phyloP scores from a whole-genome alignment of 2,797 vertebrate genomes.

The Tapirus indicus region DNA sequence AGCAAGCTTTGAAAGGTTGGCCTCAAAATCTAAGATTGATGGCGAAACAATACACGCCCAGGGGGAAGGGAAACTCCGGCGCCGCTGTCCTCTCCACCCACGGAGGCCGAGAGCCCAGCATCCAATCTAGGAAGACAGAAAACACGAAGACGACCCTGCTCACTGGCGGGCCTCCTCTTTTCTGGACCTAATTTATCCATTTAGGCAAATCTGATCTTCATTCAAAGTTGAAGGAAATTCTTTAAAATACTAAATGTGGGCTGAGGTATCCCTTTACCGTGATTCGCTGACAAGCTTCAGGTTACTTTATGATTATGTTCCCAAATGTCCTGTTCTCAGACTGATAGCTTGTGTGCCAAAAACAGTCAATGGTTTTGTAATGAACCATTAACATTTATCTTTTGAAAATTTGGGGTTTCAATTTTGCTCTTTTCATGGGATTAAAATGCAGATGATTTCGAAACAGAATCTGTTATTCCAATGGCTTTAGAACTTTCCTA shows the following conservation, averaged over 20 bases:
- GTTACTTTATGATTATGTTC: background rate
- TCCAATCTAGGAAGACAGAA: fast-evolving
- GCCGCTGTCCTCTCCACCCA: fast-evolving
- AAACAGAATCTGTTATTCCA: background rate
- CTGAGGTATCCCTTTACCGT: background rate
- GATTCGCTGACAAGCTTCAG: background rate
- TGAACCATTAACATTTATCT: background rate
- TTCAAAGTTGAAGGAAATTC: background rate
- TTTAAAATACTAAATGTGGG: background rate
- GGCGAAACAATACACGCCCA: fast-evolving
- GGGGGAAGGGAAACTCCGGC: fast-evolving
- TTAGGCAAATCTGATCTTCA: background rate
- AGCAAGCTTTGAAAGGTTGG: background rate
- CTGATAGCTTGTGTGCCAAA: background rate
- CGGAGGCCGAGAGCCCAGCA: background rate
- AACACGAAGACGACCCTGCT: background rate
- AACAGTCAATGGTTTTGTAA: background rate
- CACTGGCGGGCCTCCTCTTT: fast-evolving
- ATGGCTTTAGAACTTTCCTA: background rate
- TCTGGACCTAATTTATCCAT: background rate
- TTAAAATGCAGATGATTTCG: background rate
- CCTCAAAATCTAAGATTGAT: background rate
- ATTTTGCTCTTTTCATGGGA: background rate
- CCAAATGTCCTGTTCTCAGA: background rate
- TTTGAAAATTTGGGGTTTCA: background rate